Base-by-base conservation (phyloP, 2,888 invertebrate genomes). In the Sphinx pinastri region DNA sequence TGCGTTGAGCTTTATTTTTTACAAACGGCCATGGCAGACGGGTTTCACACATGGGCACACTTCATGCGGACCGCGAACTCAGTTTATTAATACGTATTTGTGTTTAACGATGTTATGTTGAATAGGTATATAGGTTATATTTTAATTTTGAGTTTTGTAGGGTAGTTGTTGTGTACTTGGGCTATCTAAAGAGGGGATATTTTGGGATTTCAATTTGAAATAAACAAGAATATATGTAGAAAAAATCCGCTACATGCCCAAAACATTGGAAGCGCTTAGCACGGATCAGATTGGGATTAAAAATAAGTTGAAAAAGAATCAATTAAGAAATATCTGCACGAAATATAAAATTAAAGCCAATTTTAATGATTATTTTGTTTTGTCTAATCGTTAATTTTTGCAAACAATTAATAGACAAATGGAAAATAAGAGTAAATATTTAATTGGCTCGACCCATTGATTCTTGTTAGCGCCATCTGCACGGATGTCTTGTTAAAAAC, bases 11-110 rank as follows among this genome's bases (percentile, higher is more conserved):
- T 81, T 82, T 81, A 81, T 86, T 89, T 89, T 89, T 88, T 84
- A 84, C 83, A 81, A 84, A 83, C 81, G 86, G 84, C 80, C 87
- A 85, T 81, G 82, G 82, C 84, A 83, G 83, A 85, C 85, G 85
- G 82, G 82, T 88, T 91, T 92, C 83, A 90, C 92, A 88, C 91
- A 90, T 92, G 92, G 86, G 75, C 88, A 88, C 86, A 85, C 86
- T 80, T 81, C 68, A 70, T 77, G 75, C 77, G 74, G 77, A 77
- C 79, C 82, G 80, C 38, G 45, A 14, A 13, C 38, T 14, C 1
- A 31, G 78, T 83, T 80, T 81, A 76, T 79, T 54, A 67, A 51
- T 59, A 25, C 14, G 47, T 67, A 58, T 57, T 55, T 49, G 49
- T 71, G 72, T 51, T 57, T 71, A n/a, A 60, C 60, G 58, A 38